phyloP scores from a whole-genome alignment of 2,113 vertebrate species.

The Myotis davidii region DNA sequence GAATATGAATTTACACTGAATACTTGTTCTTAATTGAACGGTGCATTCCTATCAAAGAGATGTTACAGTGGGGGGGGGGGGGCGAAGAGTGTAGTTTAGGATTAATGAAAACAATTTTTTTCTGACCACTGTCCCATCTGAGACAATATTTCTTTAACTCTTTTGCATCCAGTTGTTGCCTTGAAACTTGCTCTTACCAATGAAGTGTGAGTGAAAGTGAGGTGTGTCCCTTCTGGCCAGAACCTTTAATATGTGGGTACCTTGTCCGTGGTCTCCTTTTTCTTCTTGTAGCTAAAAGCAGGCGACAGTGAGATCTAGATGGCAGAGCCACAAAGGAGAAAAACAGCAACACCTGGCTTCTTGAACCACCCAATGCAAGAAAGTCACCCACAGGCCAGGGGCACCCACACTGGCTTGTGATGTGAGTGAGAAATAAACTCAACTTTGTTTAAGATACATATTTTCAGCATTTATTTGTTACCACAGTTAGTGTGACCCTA shows the following conservation, averaged over 20 bases:
- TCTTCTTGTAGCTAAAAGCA: not conserved
- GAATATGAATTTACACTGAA: not conserved
- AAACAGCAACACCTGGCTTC: not conserved
- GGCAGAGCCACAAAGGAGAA: not conserved
- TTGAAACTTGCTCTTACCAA: not conserved
- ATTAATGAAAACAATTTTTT: not conserved
- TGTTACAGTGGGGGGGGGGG: no score
- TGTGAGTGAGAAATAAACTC: not conserved
- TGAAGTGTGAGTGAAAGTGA: not conserved
- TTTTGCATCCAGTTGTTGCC: not conserved
- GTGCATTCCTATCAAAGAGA: not conserved
- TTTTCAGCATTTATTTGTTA: not conserved
- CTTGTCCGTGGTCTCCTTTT: not conserved
- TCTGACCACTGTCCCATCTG: not conserved
- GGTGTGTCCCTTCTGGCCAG: not conserved
- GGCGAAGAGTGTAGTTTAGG: not conserved
- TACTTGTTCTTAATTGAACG: not conserved
- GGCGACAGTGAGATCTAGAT: not conserved
- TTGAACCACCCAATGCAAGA: not conserved
- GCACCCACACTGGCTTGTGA: not conserved
- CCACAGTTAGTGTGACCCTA: not conserved
- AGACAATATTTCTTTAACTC: not conserved
- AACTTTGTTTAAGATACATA: not conserved
- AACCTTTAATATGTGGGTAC: not conserved
- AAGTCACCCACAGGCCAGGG: not conserved